Evolutionary conservation across 2,113 vertebrate genomes (phyloP).

Genomic region (Probosciger aterrimus): DNA sequence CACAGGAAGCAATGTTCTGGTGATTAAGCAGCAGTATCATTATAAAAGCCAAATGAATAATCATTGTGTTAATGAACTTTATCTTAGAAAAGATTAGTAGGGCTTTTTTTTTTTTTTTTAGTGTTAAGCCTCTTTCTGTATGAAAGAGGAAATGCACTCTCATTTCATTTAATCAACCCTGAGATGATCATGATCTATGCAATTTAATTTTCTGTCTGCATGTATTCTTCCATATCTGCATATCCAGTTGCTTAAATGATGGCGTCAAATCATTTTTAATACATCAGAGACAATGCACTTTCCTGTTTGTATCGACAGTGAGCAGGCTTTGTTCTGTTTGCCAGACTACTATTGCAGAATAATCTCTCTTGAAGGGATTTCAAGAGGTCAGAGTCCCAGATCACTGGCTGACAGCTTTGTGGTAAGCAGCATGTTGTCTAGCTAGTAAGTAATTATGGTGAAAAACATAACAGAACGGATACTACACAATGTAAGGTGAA

Average conservation of each 20-base stretch:
- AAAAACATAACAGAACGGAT: not conserved
- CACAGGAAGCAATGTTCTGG: constrained; percentile 76
- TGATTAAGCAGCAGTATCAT: constrained; percentile 79
- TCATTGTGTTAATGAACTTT: constrained; percentile 80
- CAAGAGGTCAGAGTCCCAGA: not conserved
- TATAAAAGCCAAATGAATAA: constrained; percentile 79
- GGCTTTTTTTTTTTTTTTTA: not conserved
- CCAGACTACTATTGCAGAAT: not conserved
- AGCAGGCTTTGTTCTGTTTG: not conserved
- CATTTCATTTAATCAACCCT: constrained; percentile 71
- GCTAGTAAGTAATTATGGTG: not conserved
- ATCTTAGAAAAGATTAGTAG: constrained; percentile 74
- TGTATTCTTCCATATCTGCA: constrained; percentile 2
- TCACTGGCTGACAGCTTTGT: not conserved
- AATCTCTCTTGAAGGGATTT: not conserved
- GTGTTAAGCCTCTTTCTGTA: constrained; percentile 69
- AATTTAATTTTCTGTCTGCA: constrained; percentile 63
- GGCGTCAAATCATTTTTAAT: not conserved
- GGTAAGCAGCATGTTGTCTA: not conserved
- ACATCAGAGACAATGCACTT: not conserved
- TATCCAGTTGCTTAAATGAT: not conserved
- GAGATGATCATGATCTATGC: constrained; percentile 65
- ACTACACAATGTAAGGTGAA: not conserved
- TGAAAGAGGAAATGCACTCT: constrained; percentile 73
- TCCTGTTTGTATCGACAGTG: not conserved